These are phyloP conservation scores for Nebria brevicollis DNA, from an alignment of 2,888 invertebrate genomes.

Conservation along the genomic window DNA sequence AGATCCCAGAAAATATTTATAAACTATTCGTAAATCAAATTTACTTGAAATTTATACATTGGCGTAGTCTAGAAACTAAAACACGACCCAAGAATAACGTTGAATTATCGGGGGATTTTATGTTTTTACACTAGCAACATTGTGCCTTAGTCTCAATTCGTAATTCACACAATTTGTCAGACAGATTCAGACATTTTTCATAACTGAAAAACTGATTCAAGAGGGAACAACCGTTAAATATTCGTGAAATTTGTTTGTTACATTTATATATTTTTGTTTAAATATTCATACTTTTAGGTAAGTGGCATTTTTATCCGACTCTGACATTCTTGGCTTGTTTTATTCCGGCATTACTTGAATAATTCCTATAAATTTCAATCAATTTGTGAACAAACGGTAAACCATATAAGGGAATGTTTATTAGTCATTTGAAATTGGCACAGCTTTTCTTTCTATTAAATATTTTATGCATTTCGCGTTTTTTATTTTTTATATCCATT, in stretches of 20 bases:
- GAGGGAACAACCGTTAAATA: slow-evolving; percentile 16
- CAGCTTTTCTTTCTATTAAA: slow-evolving; percentile 10
- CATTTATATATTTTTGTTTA: slow-evolving; percentile 13
- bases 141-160: too few species aligned
- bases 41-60: too few species aligned
- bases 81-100: too few species aligned
- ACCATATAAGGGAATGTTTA: slow-evolving; percentile 33
- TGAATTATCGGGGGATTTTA: too few species aligned
- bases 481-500: slow-evolving; percentile 9
- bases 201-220: slow-evolving; percentile 34
- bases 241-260: not conserved
- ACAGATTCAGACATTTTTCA: slow-evolving; percentile 27
- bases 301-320: slow-evolving; percentile 19
- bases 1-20: too few species aligned
- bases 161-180: slow-evolving; percentile 8
- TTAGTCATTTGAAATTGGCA: slow-evolving; percentile 17
- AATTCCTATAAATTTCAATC: slow-evolving; percentile 17
- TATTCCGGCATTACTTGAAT: slow-evolving; percentile 14
- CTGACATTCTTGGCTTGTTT: not conserved
- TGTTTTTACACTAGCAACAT: too few species aligned
- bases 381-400: slow-evolving; percentile 39
- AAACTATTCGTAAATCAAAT: too few species aligned
- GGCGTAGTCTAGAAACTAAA: too few species aligned
- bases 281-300: slow-evolving; percentile 11
- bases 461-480: not conserved